A percentile compares a stretch with the other conserved stretches of the same genome.
phyloP scores from a whole-genome alignment of 2,113 vertebrate genomes.

The Haemorhous mexicanus region DNA sequence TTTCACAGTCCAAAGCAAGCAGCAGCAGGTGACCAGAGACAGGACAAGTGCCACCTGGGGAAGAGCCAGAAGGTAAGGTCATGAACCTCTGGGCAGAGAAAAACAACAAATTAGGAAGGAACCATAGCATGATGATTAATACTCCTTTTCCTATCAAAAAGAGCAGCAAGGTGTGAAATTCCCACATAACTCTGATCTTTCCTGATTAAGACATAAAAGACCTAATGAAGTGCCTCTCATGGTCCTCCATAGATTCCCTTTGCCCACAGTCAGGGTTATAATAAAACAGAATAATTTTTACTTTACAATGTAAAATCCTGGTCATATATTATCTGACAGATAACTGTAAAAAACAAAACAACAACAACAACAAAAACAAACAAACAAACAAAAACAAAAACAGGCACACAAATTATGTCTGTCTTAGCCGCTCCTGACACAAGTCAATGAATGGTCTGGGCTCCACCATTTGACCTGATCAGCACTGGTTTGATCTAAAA shows the following conservation, averaged over 20 bases:
- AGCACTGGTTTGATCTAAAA: background rate
- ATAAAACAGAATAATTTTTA: background rate
- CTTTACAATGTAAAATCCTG: background rate
- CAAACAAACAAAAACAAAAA: background rate
- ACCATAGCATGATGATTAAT: accelerated
- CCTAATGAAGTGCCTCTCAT: background rate
- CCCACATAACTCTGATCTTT: background rate
- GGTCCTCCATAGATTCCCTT: background rate
- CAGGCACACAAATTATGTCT: background rate
- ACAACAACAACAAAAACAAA: background rate
- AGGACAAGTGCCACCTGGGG: background rate
- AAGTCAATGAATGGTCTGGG: background rate
- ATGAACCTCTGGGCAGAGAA: background rate
- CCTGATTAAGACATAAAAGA: accelerated
- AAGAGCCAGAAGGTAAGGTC: background rate
- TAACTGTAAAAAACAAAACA: background rate
- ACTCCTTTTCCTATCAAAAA: background rate
- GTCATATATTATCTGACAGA: background rate
- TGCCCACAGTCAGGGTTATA: background rate
- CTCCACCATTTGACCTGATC: background rate
- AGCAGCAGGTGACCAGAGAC: background rate
- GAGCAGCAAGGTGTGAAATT: background rate
- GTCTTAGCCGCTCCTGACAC: background rate
- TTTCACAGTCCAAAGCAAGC: accelerated
- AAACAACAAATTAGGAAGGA: background rate